A percentile compares a stretch with the other conserved stretches of the same genome.
Conservation (phyloP, 2,113 vertebrate genomes). For the Arenaria interpres region DNA sequence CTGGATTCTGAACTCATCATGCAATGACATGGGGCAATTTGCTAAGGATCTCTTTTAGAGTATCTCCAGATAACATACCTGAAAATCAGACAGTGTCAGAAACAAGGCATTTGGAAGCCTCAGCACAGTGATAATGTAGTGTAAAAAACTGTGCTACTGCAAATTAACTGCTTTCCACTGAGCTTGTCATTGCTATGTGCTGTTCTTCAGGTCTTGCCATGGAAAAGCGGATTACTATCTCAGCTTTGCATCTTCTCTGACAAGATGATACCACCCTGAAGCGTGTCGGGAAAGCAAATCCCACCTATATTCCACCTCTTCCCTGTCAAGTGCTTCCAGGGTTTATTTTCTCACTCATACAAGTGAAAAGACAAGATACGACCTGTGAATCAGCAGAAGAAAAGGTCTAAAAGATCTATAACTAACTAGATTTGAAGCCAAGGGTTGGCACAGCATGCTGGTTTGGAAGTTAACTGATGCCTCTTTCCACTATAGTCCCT, state of each 20-base stretch:
- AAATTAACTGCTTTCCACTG: not conserved
- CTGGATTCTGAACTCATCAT: not conserved
- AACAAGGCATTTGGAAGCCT: slow-evolving; percentile 14
- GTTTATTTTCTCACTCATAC: not conserved
- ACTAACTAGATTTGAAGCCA: not conserved
- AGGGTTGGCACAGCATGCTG: not conserved
- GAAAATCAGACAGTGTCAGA: slow-evolving; percentile 38
- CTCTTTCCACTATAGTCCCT: not conserved
- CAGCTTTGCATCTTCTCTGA: not conserved
- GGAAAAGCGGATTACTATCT: not conserved
- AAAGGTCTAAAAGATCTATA: not conserved
- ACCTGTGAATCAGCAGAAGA: not conserved
- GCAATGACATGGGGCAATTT: not conserved
- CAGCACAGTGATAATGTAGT: not conserved
- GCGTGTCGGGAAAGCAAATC: not conserved
- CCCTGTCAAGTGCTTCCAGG: not conserved
- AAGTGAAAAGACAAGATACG: not conserved
- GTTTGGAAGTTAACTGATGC: not conserved
- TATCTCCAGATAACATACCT: not conserved
- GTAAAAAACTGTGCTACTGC: not conserved
- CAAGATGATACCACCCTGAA: not conserved
- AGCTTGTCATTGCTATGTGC: not conserved
- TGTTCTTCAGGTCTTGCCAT: not conserved
- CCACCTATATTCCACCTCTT: not conserved
- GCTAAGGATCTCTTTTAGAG: not conserved